Evolutionary conservation across 2,888 invertebrate species (phyloP).

Genomic region (Tipula vernalis): DNA sequence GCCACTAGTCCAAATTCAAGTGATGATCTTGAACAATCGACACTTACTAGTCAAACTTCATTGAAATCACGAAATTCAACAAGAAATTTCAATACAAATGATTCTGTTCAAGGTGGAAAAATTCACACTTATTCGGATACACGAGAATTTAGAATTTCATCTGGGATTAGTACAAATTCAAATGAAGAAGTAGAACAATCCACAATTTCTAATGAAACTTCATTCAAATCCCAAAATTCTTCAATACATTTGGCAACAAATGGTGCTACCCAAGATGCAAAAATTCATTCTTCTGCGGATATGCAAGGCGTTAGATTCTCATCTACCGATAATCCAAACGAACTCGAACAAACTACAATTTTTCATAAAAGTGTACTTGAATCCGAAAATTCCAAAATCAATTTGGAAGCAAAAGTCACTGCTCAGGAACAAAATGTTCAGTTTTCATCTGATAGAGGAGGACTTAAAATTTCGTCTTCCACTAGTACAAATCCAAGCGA

Average conservation of each 20-base stretch:
- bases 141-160: neutral
- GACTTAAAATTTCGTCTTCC: neutral
- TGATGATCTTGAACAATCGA: neutral
- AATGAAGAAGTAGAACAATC: neutral
- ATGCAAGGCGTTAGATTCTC: neutral
- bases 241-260: neutral
- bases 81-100: neutral
- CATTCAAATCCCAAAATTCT: neutral
- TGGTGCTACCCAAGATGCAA: no score
- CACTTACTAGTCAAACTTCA: neutral
- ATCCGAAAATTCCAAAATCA: neutral
- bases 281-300: no score
- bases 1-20: neutral
- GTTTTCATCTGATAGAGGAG: neutral
- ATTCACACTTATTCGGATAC: no score
- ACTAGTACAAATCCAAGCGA: neutral
- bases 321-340: neutral
- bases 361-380: neutral
- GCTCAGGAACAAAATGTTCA: neutral
- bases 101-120: no score
- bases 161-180: neutral
- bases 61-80: neutral
- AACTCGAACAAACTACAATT: neutral
- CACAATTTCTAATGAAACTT: neutral
- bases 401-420: neutral